Evolutionary conservation across 2,888 invertebrate species (phyloP).

Genomic region (Hermodice carunculata): DNA sequence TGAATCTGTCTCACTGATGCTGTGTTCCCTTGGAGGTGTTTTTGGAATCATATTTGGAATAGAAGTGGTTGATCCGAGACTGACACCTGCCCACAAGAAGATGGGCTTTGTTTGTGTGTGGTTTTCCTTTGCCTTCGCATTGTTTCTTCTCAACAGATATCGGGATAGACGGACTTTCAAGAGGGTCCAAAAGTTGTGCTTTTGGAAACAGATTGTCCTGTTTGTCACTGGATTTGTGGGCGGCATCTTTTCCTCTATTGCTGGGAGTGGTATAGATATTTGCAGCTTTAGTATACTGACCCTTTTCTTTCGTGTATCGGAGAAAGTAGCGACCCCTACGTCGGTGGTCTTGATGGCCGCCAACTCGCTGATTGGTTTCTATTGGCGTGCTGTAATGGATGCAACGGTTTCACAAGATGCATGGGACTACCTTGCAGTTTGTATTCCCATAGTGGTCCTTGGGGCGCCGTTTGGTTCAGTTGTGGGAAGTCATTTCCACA

Average conservation of each 20-base stretch:
- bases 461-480: conserved; percentile 49
- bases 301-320: conserved; percentile 35
- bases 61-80: conserved; percentile 49
- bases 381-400: conserved; percentile 14
- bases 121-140: conserved; percentile 60
- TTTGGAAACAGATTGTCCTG: conserved; percentile 51
- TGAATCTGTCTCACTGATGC: conserved; percentile 49
- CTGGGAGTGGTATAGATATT: conserved; percentile 63
- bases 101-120: conserved; percentile 65
- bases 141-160: conserved; percentile 59
- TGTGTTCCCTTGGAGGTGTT: conserved; percentile 48
- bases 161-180: conserved; percentile 46
- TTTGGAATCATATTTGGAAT: conserved; percentile 60
- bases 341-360: conserved; percentile 60
- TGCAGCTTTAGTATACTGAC: conserved; percentile 52
- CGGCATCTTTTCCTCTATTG: conserved; percentile 57
- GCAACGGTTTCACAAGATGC: conserved; percentile 20
- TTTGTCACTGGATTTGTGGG: conserved; percentile 57
- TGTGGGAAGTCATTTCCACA: conserved; percentile 48
- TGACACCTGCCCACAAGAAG: conserved; percentile 57
- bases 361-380: conserved; percentile 42
- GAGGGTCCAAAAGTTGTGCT: conserved; percentile 35
- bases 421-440: conserved; percentile 48
- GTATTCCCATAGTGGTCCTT: conserved; percentile 39
- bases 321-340: conserved; percentile 62